Evolutionary conservation across 1,140 invertebrate species (phyloP), one percentile per base, ranked within the genome.

Genomic region (Bombus polaris): DNA sequence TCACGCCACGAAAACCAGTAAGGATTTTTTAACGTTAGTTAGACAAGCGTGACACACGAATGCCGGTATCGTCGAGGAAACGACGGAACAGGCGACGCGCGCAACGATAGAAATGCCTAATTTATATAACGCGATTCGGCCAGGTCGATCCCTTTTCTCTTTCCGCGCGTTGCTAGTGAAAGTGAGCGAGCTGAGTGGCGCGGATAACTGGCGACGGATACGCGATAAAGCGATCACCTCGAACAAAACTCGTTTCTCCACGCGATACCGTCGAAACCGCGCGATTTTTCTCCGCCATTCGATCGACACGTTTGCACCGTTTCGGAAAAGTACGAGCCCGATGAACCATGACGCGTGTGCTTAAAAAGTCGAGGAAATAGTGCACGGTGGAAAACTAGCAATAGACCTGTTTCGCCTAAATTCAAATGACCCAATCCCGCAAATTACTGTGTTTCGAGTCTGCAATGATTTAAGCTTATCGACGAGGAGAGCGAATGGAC

Each of bases 51-150:
- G n/a, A 62, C 57, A 39, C 9, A 6, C 15, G 9, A 65, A 37
- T 1, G 35, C 2, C 15, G 10, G 37, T 22, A 10, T 65, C 37
- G 15, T 6, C 6, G 66, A 15, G 15, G 15, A 68, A 75, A 25
- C 53, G 25, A 70, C 32, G 62, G 53, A 68, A 47, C 66, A n/a
- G 44, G 10, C 8, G 32, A 68, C 15, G 32, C 4, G 66, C 35
- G 1, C 35, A 8, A 37, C 2, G 5, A 28, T 82, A 37, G 72
- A 89, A 92, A 92, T 81, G 79, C 91, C 90, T 83, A 92, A 93
- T 93, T 94, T 93, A 93, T 93, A 92, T 94, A 94, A 94, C 89
- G 75, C 73, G n/a, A 72, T 72, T 83, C 89, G 88, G 83, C 87
- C 86, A 79, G 81, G 42, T 81, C 84, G 92, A 89, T 82, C 85